A percentile compares a stretch with the other conserved stretches of the same genome.
Evolutionary conservation across 2,113 vertebrate genomes (phyloP).

Genomic region (Microtus pennsylvanicus): DNA sequence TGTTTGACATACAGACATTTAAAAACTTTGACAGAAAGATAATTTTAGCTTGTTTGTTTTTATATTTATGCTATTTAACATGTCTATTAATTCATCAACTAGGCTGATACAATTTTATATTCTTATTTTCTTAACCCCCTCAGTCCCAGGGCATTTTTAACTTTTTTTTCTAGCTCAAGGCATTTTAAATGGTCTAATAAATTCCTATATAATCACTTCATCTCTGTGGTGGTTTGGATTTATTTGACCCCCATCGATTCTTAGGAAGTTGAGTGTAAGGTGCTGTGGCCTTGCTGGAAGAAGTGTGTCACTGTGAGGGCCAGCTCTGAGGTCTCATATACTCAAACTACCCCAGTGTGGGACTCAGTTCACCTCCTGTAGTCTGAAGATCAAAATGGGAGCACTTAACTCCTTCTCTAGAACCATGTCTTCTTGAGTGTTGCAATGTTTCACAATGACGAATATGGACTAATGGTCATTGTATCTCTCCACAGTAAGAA

Average conservation of each 20-base stretch:
- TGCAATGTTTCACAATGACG: no score
- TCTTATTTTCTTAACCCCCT: neutral
- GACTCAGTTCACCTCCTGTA: no score
- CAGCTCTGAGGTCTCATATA: no score
- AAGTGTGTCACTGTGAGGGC: no score
- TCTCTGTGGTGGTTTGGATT: neutral
- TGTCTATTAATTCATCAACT: neutral
- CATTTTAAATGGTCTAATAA: neutral
- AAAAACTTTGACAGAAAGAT: neutral
- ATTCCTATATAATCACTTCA: neutral
- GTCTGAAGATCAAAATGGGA: neutral
- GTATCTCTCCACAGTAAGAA: no score
- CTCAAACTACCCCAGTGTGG: no score
- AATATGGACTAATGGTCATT: no score
- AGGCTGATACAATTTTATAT: neutral
- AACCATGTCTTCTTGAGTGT: neutral
- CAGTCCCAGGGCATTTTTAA: neutral
- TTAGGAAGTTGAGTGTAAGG: no score
- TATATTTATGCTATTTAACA: neutral
- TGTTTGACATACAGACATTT: neutral
- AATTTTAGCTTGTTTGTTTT: neutral
- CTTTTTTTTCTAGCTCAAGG: neutral
- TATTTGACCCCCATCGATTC: no score
- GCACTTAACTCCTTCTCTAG: neutral
- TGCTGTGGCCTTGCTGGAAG: no score